Evolutionary conservation across 1,140 invertebrate genomes (phyloP), one percentile per base, ranked within the genome.

Genomic region (Trinorchestia longiramus): DNA sequence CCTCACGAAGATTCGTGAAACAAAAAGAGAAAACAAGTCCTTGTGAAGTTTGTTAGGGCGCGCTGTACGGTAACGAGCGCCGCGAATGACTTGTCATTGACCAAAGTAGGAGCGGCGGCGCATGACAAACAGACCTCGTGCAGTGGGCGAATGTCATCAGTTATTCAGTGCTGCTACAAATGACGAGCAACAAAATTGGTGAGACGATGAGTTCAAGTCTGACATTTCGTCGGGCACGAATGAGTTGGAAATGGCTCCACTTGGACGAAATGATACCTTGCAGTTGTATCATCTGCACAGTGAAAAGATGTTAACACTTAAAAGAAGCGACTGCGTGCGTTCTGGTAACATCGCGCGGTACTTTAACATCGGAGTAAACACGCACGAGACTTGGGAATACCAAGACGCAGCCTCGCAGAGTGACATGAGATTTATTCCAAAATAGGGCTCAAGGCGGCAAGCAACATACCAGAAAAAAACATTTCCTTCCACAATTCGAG

Each of bases 211-310:
- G 62, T 77, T 77, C 62, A 77, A 77, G 62, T 77, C 62, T 77
- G 62, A 77, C 62, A 77, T 77, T 77, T 28, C 62, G 62, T 43
- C 88, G n/a, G 43, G 88, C 43, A 90, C 88, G 43, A 42, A 90
- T 90, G 88, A 90, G 43, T 15, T 90, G 41, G 88, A 42, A 90
- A 90, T 90, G 88, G 43, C 88, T 42, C n/a, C 88, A 90, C 88
- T 90, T 90, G 88, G 11, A 42, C 88, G 43, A 42, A 90, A 90
- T 90, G 43, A 42, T 28, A 42, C 88, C 88, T 90, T 77, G 62
- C 62, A 19, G 15, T 77, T 28, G 62, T 28, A 36, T 77, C 62
- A 77, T 77, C 47, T 77, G 62, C 11, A 1, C 62, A 19, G 15
- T 28, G 15, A 36, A 77, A 77, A 77, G 28, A 77, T 77, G 62